Evolutionary conservation across 2,888 invertebrate species (phyloP), one percentile per base, ranked within the genome.

Genomic region (Tetramorium bicarinatum): DNA sequence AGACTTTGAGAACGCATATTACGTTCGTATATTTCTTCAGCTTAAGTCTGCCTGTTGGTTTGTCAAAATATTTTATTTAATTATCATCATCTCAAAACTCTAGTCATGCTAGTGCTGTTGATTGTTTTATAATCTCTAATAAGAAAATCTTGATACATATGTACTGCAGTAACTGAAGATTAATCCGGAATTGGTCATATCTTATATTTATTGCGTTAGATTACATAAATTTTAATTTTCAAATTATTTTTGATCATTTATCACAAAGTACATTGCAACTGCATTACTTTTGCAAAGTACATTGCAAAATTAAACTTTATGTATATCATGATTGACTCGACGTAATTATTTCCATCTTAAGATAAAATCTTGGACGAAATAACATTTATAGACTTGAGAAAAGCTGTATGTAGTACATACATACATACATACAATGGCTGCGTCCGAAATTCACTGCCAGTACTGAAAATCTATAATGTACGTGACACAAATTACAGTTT

Each of bases 51-150:
- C 34, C n/a, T 38, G 29, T 62, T 47, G 0, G 18, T 62, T 76
- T 52, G 9, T 34, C 11, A 38, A 76, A 52, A 52, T 76, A 49
- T 52, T 64, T 52, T 25, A 52, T 25, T 52, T 25, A 52, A 52
- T 7, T 38, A 0, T 74, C 41, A 44, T 74, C 41, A 21, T 47
- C 29, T 13, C 7, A 76, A 76, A 76, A 38, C 15, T 76, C 76
- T 76, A 76, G 64, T 76, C 76, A 64, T 18, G 18, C 38, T 52
- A 64, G 49, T 38, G 49, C 34, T 76, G 38, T 62, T 62, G 49
- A 62, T 76, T 6, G 21, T 62, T 62, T 76, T 76, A 38, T 64
- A 64, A 38, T 29, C 8, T 61, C 4, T 47, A 34, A n/a, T 29
- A 18, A 72, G 15, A 59, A 41, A 52, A n/a, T 34, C n/a, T 69